phyloP scores from a whole-genome alignment of 2,888 invertebrate species.

The Lasioglossum oenotherae region DNA sequence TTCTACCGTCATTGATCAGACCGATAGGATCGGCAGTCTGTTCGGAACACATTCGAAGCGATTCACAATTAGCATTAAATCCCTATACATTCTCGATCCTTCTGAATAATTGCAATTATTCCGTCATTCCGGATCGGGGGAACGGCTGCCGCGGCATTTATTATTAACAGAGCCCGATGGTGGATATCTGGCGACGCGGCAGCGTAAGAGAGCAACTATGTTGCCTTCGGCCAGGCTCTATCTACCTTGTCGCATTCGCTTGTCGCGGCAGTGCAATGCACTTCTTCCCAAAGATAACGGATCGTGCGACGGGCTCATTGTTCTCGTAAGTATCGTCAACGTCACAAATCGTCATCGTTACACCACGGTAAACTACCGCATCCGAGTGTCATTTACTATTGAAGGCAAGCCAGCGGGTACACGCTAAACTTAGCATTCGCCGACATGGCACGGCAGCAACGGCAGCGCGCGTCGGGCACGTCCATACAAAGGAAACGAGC shows the following conservation, averaged over 20 bases:
- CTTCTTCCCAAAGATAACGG: slow-evolving; percentile 59
- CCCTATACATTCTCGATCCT: slow-evolving; percentile 8
- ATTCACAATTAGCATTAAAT: not conserved
- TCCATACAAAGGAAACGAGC: slow-evolving; percentile 66
- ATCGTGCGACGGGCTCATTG: slow-evolving; percentile 68
- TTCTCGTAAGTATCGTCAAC: slow-evolving; percentile 71
- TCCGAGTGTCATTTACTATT: slow-evolving; percentile 78
- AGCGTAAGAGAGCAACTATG: slow-evolving; percentile 6
- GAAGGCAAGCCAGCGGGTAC: slow-evolving; percentile 66
- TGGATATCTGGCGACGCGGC: not conserved
- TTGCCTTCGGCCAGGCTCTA: not conserved
- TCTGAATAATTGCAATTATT: slow-evolving; percentile 7
- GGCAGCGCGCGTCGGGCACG: slow-evolving; percentile 24
- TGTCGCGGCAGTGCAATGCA: slow-evolving; percentile 25
- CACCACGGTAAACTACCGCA: slow-evolving; percentile 68
- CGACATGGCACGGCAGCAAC: slow-evolving; percentile 20
- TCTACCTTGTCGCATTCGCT: slow-evolving; percentile 16
- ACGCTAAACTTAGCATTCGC: slow-evolving; percentile 70
- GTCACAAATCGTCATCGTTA: slow-evolving; percentile 72
- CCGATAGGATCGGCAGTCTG: not conserved
- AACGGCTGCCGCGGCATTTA: not conserved
- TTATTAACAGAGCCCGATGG: not conserved
- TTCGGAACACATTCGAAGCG: not conserved
- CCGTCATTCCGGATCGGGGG: not conserved
- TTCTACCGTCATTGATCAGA: not conserved